Conservation (phyloP, 2,888 invertebrate species). For the Sarcophaga subvicina region DNA sequence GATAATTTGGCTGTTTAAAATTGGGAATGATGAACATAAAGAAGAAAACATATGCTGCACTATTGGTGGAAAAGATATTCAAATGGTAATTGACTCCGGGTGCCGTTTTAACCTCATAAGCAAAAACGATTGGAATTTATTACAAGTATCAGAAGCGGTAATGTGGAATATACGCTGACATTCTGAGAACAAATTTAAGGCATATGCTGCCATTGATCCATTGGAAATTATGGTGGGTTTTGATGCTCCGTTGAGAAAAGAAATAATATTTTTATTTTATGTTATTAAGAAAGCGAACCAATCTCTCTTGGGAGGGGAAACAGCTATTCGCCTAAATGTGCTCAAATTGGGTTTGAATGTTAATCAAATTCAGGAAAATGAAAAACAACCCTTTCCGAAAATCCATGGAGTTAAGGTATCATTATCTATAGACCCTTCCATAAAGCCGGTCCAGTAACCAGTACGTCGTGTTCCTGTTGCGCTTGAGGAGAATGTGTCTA, state of each 20-base stretch:
- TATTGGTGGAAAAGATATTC: too few species aligned
- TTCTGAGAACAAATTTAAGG: conserved; percentile 23
- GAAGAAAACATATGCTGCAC: too few species aligned
- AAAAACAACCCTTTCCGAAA: conserved; percentile 34
- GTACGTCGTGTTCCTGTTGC: conserved; percentile 30
- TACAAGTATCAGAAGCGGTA: conserved; percentile 29
- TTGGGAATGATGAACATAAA: too few species aligned
- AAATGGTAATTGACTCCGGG: neutral
- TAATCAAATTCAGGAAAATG: conserved; percentile 17
- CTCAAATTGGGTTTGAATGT: conserved; percentile 51
- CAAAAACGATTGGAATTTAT: conserved; percentile 43
- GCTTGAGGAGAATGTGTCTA: neutral
- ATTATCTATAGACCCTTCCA: conserved; percentile 24
- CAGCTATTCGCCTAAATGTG: conserved; percentile 65
- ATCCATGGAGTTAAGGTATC: conserved; percentile 31
- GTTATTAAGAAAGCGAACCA: conserved; percentile 66
- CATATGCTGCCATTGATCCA: conserved; percentile 19
- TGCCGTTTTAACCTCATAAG: conserved; percentile 50
- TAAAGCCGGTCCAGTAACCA: conserved; percentile 30
- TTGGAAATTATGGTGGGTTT: conserved; percentile 21
- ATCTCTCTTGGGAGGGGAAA: conserved; percentile 64
- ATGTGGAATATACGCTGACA: conserved; percentile 19
- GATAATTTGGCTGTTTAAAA: too few species aligned
- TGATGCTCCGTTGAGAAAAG: neutral
- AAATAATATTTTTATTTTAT: conserved; percentile 47